These are phyloP conservation scores for Macrostomum lignano DNA, from an alignment of 1,140 invertebrate genomes.

Conservation along the genomic window DNA sequence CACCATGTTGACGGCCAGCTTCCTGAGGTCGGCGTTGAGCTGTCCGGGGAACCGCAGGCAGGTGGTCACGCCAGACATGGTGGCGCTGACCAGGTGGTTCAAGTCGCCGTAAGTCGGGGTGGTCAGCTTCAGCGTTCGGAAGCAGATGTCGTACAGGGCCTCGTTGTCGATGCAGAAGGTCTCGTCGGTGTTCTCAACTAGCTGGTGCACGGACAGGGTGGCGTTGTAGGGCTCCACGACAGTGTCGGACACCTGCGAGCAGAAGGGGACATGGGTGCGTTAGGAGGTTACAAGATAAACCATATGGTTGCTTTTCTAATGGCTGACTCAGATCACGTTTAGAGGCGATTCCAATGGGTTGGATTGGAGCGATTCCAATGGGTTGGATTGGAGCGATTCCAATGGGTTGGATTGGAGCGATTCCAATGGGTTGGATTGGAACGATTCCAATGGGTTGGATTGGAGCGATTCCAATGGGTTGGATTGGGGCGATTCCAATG, in stretches of 20 bases:
- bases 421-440: too few species aligned
- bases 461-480: too few species aligned
- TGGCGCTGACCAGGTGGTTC: conserved; percentile 34
- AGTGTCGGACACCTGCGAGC: conserved; percentile 23
- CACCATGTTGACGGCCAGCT: conserved; percentile 53
- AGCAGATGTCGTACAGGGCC: conserved; percentile 35
- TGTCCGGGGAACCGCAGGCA: conserved; percentile 51
- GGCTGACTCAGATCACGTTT: too few species aligned
- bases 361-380: too few species aligned
- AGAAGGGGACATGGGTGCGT: too few species aligned
- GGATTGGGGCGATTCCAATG: too few species aligned
- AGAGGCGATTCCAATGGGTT: too few species aligned
- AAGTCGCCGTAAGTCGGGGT: conserved; percentile 34
- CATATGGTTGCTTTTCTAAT: too few species aligned
- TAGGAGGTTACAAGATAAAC: too few species aligned
- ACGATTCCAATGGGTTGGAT: too few species aligned
- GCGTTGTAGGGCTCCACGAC: conserved; percentile 29
- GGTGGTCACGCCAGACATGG: conserved; percentile 48
- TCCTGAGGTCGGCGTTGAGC: conserved; percentile 32
- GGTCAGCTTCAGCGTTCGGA: conserved; percentile 31
- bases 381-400: too few species aligned
- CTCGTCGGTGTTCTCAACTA: conserved; percentile 25
- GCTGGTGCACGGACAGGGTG: conserved; percentile 23
- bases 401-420: too few species aligned
- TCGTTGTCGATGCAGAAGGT: conserved; percentile 25